These are phyloP conservation scores for Pogonophryne albipinna DNA, from an alignment of 2,797 vertebrate species.

Conservation along the genomic window DNA sequence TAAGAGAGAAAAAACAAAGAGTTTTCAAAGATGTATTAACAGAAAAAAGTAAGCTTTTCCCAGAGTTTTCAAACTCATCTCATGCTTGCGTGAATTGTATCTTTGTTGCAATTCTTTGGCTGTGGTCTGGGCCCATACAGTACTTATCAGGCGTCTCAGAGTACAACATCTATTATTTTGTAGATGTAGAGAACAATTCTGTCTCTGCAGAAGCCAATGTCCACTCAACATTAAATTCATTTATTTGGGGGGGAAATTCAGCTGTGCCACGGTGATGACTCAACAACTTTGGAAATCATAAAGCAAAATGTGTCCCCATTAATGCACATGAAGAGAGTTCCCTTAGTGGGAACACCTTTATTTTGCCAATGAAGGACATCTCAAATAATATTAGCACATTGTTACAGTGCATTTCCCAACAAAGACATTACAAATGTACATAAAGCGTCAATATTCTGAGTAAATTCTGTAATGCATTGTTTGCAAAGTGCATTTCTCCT, in stretches of 20 bases:
- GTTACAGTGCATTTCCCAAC: neutral
- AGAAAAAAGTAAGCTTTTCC: neutral
- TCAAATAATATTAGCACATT: neutral
- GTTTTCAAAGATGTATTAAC: neutral
- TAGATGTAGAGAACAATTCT: neutral
- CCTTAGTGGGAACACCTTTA: neutral
- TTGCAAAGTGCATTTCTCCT: neutral
- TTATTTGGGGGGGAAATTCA: neutral
- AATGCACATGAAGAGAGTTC: neutral
- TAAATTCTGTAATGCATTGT: neutral
- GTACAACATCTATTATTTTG: neutral
- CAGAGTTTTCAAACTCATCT: neutral
- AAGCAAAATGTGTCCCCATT: neutral
- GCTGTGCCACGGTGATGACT: neutral
- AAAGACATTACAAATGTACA: neutral
- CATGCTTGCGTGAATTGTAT: neutral
- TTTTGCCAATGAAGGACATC: neutral
- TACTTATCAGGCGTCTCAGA: neutral
- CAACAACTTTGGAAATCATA: neutral
- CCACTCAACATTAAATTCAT: neutral
- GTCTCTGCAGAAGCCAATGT: neutral
- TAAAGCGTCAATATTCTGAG: neutral
- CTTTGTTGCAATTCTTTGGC: neutral
- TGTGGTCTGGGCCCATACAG: neutral
- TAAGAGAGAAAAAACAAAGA: neutral